Evolutionary conservation across 2,113 vertebrate genomes (phyloP).

Genomic region (Austrofundulus limnaeus): DNA sequence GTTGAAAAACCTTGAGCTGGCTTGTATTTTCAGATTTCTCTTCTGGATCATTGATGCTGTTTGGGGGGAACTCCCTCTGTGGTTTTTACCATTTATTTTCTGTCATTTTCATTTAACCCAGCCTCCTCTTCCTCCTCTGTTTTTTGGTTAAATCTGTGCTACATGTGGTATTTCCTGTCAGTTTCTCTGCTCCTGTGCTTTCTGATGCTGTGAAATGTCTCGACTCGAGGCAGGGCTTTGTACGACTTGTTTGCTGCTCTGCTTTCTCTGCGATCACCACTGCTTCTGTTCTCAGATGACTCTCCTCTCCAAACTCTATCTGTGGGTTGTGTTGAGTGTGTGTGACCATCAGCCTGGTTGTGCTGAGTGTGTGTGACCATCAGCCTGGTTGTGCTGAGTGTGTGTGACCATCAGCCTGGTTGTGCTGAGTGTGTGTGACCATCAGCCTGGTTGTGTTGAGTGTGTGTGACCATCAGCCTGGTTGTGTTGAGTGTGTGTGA

Average conservation of each 20-base stretch:
- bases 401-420: slow-evolving; percentile 20
- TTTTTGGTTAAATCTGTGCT: background rate
- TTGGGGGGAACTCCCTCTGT: too few species aligned
- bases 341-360: slow-evolving; percentile 14
- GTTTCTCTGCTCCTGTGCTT: slow-evolving; percentile 1
- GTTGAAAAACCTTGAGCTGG: too few species aligned
- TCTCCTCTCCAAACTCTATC: slow-evolving; percentile 28
- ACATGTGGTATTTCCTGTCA: background rate
- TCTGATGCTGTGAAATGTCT: slow-evolving; percentile 7
- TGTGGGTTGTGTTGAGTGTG: background rate
- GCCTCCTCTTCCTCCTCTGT: slow-evolving; percentile 1
- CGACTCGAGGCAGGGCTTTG: slow-evolving; percentile 5
- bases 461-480: slow-evolving; percentile 17
- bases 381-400: slow-evolving; percentile 27
- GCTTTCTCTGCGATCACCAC: slow-evolving; percentile 10
- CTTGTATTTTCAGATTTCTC: slow-evolving; percentile 2
- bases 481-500: too few species aligned
- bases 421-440: background rate
- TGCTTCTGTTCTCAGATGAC: slow-evolving; percentile 19
- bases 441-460: slow-evolving; percentile 31
- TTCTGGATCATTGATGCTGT: background rate
- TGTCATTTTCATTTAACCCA: slow-evolving; percentile 7
- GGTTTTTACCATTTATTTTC: background rate
- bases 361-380: slow-evolving; percentile 31
- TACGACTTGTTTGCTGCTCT: slow-evolving; percentile 1